Evolutionary conservation across 2,797 vertebrate species (phyloP).

Genomic region (Triplophysa yarkandensis): DNA sequence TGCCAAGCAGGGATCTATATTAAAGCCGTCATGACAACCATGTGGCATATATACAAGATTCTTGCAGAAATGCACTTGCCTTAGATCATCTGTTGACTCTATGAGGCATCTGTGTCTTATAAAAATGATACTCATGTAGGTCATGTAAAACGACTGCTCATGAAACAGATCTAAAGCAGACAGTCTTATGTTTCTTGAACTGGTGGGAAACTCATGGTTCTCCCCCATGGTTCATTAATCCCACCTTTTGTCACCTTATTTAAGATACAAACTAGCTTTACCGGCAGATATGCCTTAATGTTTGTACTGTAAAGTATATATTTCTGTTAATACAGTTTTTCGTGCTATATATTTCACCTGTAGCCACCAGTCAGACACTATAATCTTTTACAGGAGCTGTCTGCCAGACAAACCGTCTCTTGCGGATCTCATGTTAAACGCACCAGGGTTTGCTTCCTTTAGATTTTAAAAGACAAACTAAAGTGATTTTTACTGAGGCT

Average conservation of each 20-base stretch:
- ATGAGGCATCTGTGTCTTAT: background rate
- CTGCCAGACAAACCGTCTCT: background rate
- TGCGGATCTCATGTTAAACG: background rate
- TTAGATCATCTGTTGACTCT: background rate
- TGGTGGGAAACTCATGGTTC: background rate
- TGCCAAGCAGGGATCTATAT: conserved; percentile 26
- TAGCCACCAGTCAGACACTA: background rate
- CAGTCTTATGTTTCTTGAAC: background rate
- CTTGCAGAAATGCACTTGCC: background rate
- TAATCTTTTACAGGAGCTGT: background rate
- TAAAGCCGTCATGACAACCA: conserved; percentile 3
- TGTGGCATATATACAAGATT: background rate
- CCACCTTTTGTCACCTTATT: background rate
- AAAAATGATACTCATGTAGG: background rate
- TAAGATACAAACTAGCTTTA: conserved; percentile 11
- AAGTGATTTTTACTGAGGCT: background rate
- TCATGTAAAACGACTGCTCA: background rate
- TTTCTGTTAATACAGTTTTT: background rate
- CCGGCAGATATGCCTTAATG: background rate
- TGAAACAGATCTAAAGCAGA: background rate
- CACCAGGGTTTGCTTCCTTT: background rate
- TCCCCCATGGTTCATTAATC: conserved; percentile 10
- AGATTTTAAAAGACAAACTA: background rate
- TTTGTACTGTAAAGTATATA: background rate
- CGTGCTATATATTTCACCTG: background rate